phyloP scores from a whole-genome alignment of 2,797 vertebrate genomes.

The Chloroceryle inda region DNA sequence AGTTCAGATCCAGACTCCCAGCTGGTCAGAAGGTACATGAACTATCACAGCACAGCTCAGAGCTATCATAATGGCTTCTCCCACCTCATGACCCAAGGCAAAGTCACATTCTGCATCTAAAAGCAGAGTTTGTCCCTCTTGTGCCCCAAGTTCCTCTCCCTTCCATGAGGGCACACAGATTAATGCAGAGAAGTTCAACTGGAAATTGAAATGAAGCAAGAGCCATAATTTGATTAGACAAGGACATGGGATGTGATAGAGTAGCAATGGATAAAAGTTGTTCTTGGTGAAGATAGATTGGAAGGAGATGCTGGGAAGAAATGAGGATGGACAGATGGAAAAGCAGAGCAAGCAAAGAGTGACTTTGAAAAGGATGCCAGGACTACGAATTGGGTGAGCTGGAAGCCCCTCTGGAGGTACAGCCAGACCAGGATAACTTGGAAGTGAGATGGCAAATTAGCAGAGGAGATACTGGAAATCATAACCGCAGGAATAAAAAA shows the following conservation, averaged over 20 bases:
- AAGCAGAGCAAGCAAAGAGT: background rate
- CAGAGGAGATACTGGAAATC: background rate
- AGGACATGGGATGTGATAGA: background rate
- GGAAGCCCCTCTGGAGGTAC: background rate
- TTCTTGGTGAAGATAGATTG: background rate
- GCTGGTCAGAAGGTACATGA: fast-evolving
- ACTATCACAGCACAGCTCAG: background rate
- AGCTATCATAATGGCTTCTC: background rate
- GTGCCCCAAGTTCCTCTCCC: background rate
- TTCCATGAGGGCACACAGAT: background rate
- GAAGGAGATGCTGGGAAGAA: background rate
- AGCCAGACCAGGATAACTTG: background rate
- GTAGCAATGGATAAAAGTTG: background rate
- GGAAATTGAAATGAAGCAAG: background rate
- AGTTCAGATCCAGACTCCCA: background rate
- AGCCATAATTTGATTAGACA: background rate
- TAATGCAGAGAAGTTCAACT: background rate
- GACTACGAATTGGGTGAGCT: background rate
- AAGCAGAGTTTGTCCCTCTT: background rate
- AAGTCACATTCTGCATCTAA: background rate
- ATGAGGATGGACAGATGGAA: background rate
- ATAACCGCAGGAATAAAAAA: background rate
- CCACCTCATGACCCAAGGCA: background rate
- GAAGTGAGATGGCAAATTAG: background rate
- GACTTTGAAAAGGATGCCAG: background rate